Base-by-base conservation (phyloP, 2,113 vertebrate species). In the Anas platyrhynchos region DNA sequence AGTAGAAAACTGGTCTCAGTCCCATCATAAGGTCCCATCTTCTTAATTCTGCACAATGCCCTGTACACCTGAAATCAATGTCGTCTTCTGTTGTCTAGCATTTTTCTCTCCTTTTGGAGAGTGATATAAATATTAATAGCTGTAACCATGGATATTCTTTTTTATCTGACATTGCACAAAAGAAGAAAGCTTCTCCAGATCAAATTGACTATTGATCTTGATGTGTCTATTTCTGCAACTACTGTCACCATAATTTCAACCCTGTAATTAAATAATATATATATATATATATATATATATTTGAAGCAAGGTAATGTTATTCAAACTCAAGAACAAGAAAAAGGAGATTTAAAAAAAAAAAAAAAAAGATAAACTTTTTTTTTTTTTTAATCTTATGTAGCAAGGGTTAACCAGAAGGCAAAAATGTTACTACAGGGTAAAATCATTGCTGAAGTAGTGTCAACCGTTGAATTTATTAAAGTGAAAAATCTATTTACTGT, bases 121-220 rank as follows among this genome's bases (percentile, higher is more conserved):
- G 22, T 44, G 26, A 18, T 83, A 89, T 93, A 94, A 94, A 94
- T 94, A 91, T 93, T 95, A 77, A 95, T 89, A 74, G 59, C 68
- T 67, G 80, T 91, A 90, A 81, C 88, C 58, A 90, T 81, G 76
- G 68, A 88, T 94, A 81, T 91, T 91, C 61, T 86, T 86, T 93
- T 94, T 96, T 83, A 95, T 89, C 71, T 90, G 79, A n/a, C 59
- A 29, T 55, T 27, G 59, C 66, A 75, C 50, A 86, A 89, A 90
- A 95, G 83, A 93, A 95, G 72, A 93, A 97, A 89, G 27, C 68
- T 83, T 65, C 48, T 93, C 73, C 38, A 55, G 68, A 89, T 91
- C 50, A 91, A 73, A 93, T 65, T 75, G 80, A 65, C 65, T 95
- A 72, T 79, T 81, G 72, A 96, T 91, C 72, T 71, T 86, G 61